Evolutionary conservation across 1,140 invertebrate genomes (phyloP).

Genomic region (Zaprionus taronus): DNA sequence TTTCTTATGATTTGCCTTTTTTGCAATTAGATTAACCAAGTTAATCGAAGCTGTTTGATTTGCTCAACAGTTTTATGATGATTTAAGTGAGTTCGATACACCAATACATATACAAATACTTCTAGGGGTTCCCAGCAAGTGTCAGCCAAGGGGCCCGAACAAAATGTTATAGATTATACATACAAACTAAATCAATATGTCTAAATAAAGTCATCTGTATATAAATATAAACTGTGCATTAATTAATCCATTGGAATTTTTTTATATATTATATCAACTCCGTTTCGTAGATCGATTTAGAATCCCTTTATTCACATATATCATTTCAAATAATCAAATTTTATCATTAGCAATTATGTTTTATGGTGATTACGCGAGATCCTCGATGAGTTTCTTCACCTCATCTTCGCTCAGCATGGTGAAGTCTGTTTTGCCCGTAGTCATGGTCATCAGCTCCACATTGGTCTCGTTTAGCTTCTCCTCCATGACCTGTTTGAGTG

Average conservation of each 20-base stretch:
- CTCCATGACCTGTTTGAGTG: conserved; percentile 99
- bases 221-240: conserved; percentile 38
- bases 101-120: conserved; percentile 44
- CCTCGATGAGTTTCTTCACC: conserved; percentile 93
- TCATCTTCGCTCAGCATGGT: conserved; percentile 96
- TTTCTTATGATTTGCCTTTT: conserved; percentile 78
- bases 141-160: conserved; percentile 3
- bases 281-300: conserved; percentile 56
- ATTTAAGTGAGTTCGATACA: conserved; percentile 33
- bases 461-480: conserved; percentile 99
- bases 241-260: background rate
- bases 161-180: conserved; percentile 37
- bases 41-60: conserved; percentile 78
- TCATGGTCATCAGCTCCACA: conserved; percentile 98
- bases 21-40: conserved; percentile 72
- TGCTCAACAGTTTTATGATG: conserved; percentile 72
- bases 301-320: conserved; percentile 76
- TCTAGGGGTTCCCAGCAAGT: conserved; percentile 5
- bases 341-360: conserved; percentile 7
- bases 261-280: background rate
- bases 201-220: conserved; percentile 79
- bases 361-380: conserved; percentile 60
- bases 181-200: conserved; percentile 42
- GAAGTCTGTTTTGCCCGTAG: conserved; percentile 91
- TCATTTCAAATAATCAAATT: conserved; percentile 48